A percentile compares a stretch with the other conserved stretches of the same genome.
These are phyloP conservation scores for Chalcis sispes DNA, from an alignment of 2,888 invertebrate species.

Conservation along the genomic window DNA sequence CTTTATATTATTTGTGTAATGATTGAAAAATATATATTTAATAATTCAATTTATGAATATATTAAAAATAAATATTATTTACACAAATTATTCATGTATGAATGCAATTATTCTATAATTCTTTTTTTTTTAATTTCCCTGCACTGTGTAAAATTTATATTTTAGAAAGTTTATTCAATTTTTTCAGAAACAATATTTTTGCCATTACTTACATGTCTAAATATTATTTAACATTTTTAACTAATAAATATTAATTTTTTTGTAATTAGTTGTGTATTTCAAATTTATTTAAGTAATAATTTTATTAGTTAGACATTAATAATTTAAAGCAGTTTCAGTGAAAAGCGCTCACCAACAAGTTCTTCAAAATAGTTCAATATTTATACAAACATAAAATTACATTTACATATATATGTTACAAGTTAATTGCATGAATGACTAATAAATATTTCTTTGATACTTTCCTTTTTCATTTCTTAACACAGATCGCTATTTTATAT, in stretches of 20 bases:
- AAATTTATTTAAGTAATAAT: constrained; percentile 2
- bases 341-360: neutral
- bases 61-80: neutral
- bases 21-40: constrained; percentile 47
- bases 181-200: no score
- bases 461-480: constrained; percentile 4
- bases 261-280: neutral
- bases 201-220: neutral
- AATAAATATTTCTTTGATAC: neutral
- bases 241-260: constrained; percentile 13
- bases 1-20: constrained; percentile 23
- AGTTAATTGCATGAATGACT: constrained; percentile 11
- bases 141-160: neutral
- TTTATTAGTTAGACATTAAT: no score
- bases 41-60: constrained; percentile 1
- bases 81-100: neutral
- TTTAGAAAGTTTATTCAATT: no score
- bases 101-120: neutral
- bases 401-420: constrained; percentile 32
- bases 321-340: neutral
- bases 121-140: neutral
- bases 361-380: no score
- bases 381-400: neutral
- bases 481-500: no score
- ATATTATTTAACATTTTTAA: constrained; percentile 22